Conservation (phyloP, 2,888 invertebrate genomes). For the Drosophila infuscata region DNA sequence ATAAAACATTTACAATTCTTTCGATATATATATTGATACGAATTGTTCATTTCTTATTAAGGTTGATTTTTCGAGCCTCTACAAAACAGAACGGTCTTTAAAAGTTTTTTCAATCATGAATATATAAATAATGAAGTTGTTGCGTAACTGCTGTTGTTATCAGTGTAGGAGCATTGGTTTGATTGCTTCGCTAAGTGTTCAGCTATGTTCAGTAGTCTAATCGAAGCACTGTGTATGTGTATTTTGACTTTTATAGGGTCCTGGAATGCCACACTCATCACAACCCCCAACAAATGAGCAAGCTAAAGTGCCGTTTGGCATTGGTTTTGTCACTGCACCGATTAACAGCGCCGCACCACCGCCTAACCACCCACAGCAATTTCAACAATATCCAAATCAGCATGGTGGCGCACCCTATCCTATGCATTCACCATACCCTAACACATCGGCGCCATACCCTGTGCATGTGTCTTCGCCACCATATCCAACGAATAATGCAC, state of each 20-base stretch:
- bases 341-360: conserved; percentile 69
- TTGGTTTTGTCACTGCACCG: conserved; percentile 80
- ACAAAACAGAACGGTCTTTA: background rate
- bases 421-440: conserved; percentile 55
- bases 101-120: background rate
- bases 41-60: background rate
- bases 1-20: background rate
- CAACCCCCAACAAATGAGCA: conserved; percentile 62
- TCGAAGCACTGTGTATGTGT: conserved; percentile 25
- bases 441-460: conserved; percentile 58
- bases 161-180: conserved; percentile 1
- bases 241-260: conserved; percentile 83
- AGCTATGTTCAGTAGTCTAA: conserved; percentile 26
- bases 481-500: conserved; percentile 18
- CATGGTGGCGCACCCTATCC: conserved; percentile 59
- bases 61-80: background rate
- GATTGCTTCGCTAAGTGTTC: conserved; percentile 1
- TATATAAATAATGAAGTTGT: background rate
- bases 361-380: conserved; percentile 53
- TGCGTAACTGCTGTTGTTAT: background rate
- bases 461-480: conserved; percentile 27
- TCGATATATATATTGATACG: background rate
- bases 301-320: conserved; percentile 83
- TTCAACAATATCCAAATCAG: conserved; percentile 49
- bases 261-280: conserved; percentile 83